These are phyloP conservation scores for Dinocampus coccinellae DNA, from an alignment of 2,888 invertebrate species.

Conservation along the genomic window DNA sequence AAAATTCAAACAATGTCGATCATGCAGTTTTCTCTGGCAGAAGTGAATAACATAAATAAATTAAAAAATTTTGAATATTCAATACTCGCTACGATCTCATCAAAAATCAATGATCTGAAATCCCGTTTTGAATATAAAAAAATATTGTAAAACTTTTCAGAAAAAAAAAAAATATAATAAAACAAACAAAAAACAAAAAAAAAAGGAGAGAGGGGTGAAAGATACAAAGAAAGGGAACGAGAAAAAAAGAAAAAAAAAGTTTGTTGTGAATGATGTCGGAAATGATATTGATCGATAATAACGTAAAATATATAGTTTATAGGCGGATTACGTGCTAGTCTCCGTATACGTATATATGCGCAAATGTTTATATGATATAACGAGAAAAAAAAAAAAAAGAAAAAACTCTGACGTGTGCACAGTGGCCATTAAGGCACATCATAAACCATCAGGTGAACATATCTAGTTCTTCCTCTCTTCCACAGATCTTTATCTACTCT, in stretches of 20 bases:
- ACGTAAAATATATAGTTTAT: slow-evolving; percentile 11
- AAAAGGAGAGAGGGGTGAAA: too few species aligned
- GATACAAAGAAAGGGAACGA: too few species aligned
- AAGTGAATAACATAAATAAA: neutral
- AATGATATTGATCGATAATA: slow-evolving; percentile 28
- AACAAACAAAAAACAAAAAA: neutral
- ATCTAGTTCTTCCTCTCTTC: slow-evolving; percentile 48
- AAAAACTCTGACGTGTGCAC: slow-evolving; percentile 27
- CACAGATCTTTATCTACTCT: slow-evolving; percentile 24
- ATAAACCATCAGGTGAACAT: slow-evolving; percentile 43
- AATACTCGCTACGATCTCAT: neutral
- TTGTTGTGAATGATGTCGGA: slow-evolving; percentile 22
- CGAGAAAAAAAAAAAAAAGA: neutral
- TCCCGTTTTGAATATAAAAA: neutral
- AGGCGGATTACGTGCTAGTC: neutral
- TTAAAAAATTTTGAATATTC: neutral
- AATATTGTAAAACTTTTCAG: neutral
- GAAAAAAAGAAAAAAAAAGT: neutral
- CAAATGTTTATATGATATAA: neutral
- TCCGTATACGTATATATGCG: neutral
- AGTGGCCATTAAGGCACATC: slow-evolving; percentile 45
- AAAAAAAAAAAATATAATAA: neutral
- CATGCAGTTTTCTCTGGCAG: neutral
- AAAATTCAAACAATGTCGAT: neutral
- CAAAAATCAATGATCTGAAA: neutral